These are phyloP conservation scores for Brachionus rubens DNA, from an alignment of 1,140 invertebrate species.

Conservation along the genomic window DNA sequence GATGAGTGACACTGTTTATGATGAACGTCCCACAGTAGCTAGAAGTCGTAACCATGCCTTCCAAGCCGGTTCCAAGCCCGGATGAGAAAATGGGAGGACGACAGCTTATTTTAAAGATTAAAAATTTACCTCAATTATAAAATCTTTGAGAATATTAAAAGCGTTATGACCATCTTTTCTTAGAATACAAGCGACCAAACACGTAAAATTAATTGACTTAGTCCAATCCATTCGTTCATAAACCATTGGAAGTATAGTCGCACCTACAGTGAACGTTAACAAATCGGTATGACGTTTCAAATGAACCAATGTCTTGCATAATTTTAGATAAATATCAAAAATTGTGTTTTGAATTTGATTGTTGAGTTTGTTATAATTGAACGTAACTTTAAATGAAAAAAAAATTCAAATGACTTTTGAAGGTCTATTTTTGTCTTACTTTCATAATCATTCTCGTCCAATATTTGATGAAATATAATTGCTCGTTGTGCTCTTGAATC, in stretches of 20 bases:
- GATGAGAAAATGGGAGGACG: no score
- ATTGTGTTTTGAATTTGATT: slow-evolving; percentile 8
- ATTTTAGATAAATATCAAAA: slow-evolving; percentile 34
- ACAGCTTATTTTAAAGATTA: neutral
- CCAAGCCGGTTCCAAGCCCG: no score
- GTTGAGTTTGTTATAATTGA: slow-evolving; percentile 35
- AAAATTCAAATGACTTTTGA: neutral
- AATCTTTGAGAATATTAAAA: slow-evolving; percentile 55
- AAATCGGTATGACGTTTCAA: slow-evolving; percentile 20
- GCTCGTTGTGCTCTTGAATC: slow-evolving; percentile 39
- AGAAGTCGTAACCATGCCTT: no score
- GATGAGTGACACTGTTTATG: no score
- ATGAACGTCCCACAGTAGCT: no score
- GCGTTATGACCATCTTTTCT: slow-evolving; percentile 56
- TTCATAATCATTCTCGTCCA: slow-evolving; percentile 35
- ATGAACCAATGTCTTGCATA: slow-evolving; percentile 22
- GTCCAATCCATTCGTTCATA: slow-evolving; percentile 47
- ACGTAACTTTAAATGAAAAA: neutral
- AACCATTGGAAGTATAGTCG: slow-evolving; percentile 31
- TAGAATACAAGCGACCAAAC: slow-evolving; percentile 62
- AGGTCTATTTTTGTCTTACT: neutral
- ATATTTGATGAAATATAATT: slow-evolving; percentile 33
- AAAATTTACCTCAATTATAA: slow-evolving; percentile 41
- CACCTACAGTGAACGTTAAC: neutral
- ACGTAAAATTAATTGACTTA: slow-evolving; percentile 67